Evolutionary conservation across 2,113 vertebrate genomes (phyloP), one percentile per base, ranked within the genome.

Genomic region (Melanostigma gelatinosum): DNA sequence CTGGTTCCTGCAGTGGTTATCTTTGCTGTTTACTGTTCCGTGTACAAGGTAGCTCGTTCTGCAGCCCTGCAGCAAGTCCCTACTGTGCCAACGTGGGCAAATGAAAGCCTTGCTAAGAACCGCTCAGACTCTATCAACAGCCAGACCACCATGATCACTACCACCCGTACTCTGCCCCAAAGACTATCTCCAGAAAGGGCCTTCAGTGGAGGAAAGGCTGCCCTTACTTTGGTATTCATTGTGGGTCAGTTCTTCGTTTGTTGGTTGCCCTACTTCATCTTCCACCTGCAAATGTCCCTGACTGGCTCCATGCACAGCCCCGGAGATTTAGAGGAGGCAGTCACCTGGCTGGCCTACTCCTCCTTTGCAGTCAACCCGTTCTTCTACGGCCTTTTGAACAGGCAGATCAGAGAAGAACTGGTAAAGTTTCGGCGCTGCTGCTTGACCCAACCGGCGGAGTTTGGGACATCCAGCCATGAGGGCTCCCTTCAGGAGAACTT

Each of bases 241-340:
- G 95, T 99, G 78, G 97, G 97, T 16, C 97, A 99, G 88, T 99
- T 98, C 88, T 90, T 98, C 71, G 95, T 96, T 86, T 98, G 97
- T 87, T 99, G 97, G 97, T 84, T 98, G 85, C 98, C 98, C 0
- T 99, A 96, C 76, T 97, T 97, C 24, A 94, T 96, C 60, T 98
- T 98, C 57, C 97, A 98, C 81, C 89, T 99, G 80, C 96, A 96
- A 64, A 94, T 95, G 86, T 95, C 95, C 4, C 82, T 96, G 13
- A 75, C 79, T 0, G 79, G 85, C 2, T 90, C 93, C 16, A 88
- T 90, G 92, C 90, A 91, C 27, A 85, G 92, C 70, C 91, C 83
- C 0, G 95, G 94, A 0, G 93, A 94, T 0, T 93, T 96, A 0
- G 97, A 98, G 80, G 96, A 95, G 42, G 89, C 93, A 0, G 95